Evolutionary conservation across 2,888 invertebrate genomes (phyloP).

Genomic region (Conus canariensis): DNA sequence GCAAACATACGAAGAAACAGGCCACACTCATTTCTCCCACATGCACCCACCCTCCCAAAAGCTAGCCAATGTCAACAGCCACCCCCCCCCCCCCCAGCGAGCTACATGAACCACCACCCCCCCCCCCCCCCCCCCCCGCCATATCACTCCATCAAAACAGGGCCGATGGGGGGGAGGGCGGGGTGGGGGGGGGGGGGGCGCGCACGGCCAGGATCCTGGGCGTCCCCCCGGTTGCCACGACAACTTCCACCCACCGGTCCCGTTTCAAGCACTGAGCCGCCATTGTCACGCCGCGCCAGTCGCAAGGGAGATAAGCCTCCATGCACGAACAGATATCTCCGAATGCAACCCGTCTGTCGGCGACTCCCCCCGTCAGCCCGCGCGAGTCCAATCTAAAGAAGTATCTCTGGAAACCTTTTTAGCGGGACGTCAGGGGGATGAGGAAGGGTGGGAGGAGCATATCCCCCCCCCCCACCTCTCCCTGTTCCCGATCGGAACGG

Average conservation of each 20-base stretch:
- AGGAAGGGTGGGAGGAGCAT: no score
- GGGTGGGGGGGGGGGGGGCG: not conserved
- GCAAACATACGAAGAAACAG: not conserved
- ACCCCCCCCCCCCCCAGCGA: no score
- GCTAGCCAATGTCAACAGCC: no score
- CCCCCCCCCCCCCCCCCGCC: no score
- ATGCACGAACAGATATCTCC: slow-evolving; percentile 36
- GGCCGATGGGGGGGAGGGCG: not conserved
- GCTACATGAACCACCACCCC: no score
- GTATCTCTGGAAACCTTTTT: not conserved
- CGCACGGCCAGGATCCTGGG: not conserved
- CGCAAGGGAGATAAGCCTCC: slow-evolving; percentile 37
- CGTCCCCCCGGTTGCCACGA: not conserved
- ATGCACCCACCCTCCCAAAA: no score
- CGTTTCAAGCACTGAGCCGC: not conserved
- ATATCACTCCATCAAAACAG: not conserved
- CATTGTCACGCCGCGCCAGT: slow-evolving; percentile 28
- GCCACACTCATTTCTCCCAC: not conserved
- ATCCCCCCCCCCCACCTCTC: not conserved
- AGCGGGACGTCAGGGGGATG: not conserved
- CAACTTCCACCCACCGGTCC: not conserved
- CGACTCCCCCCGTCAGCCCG: not conserved
- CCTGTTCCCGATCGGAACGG: not conserved
- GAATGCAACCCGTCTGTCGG: slow-evolving; percentile 40
- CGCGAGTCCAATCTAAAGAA: not conserved